Percentiles rank a stretch among this genome's conserved stretches.
phyloP scores from a whole-genome alignment of 2,113 vertebrate genomes.

The Misgurnus mizolepis region DNA sequence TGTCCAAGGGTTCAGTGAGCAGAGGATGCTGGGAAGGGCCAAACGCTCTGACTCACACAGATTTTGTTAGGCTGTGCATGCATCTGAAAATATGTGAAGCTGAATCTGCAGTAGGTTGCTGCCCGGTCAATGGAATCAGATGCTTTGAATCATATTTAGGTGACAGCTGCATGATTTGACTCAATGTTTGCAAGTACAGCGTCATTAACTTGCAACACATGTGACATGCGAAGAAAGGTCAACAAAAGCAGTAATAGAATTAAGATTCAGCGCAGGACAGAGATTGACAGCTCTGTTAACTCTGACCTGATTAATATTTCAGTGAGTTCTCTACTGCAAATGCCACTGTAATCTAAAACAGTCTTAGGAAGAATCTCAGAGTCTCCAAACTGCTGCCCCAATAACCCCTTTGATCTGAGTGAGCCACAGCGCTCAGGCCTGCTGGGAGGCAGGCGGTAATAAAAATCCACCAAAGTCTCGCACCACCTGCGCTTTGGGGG shows the following conservation, averaged over 20 bases:
- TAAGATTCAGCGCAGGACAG: slow-evolving; percentile 40
- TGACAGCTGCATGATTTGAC: slow-evolving; percentile 12
- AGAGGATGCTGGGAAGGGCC: slow-evolving; percentile 53
- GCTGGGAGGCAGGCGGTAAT: slow-evolving; percentile 43
- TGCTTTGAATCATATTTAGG: neutral
- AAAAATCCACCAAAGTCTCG: slow-evolving; percentile 52
- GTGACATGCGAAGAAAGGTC: slow-evolving; percentile 7
- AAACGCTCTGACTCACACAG: slow-evolving; percentile 66
- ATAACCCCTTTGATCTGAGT: slow-evolving; percentile 43
- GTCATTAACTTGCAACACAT: slow-evolving; percentile 24
- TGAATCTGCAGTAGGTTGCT: too few species aligned
- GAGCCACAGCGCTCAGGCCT: slow-evolving; percentile 56
- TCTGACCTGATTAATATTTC: slow-evolving; percentile 70
- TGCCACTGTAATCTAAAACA: slow-evolving; percentile 64
- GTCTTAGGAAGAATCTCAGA: slow-evolving; percentile 47
- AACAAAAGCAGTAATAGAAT: slow-evolving; percentile 36
- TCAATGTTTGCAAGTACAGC: neutral
- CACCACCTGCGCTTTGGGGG: slow-evolving; percentile 54
- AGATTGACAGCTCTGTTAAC: slow-evolving; percentile 69
- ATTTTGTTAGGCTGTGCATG: slow-evolving; percentile 46
- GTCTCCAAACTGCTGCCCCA: slow-evolving; percentile 51
- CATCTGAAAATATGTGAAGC: neutral
- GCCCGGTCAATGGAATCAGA: neutral
- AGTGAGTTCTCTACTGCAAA: slow-evolving; percentile 53
- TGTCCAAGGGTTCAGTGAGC: slow-evolving; percentile 57